Percentiles rank a stretch among this genome's conserved stretches.
These are phyloP conservation scores for Zoanthus gigantus DNA, from an alignment of 92 coral and sea anemone genomes.

Conservation along the genomic window DNA sequence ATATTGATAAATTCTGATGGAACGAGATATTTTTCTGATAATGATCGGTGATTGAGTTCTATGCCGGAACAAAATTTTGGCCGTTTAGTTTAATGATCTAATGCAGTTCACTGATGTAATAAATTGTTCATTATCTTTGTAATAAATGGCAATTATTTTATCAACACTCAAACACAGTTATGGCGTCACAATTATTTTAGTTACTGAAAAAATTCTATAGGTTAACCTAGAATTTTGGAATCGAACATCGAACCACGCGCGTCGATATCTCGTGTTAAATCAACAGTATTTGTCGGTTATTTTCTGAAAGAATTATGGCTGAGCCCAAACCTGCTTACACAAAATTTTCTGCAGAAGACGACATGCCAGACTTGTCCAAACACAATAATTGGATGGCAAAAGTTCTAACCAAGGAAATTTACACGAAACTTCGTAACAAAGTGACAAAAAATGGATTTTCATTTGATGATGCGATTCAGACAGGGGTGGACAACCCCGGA, in stretches of 20 bases:
- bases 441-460: conserved; percentile 93
- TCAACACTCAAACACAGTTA: neutral
- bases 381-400: conserved; percentile 98
- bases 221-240: neutral
- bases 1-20: too few relatives aligned
- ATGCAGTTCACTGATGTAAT: too few relatives aligned
- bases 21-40: too few relatives aligned
- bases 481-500: conserved; percentile 98
- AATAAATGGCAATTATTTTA: neutral
- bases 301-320: conserved; percentile 37
- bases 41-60: too few relatives aligned
- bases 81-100: too few relatives aligned
- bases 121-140: too few relatives aligned
- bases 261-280: neutral
- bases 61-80: too few relatives aligned
- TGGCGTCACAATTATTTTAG: neutral
- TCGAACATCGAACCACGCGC: neutral
- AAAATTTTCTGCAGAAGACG: conserved; percentile 83
- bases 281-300: neutral
- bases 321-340: conserved; percentile 86
- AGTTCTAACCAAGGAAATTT: conserved; percentile 88
- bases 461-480: conserved; percentile 89
- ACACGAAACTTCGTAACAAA: conserved; percentile 80
- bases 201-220: neutral
- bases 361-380: conserved; percentile 87